These are phyloP conservation scores for Zingel zingel DNA, from an alignment of 2,113 vertebrate species.

Conservation along the genomic window DNA sequence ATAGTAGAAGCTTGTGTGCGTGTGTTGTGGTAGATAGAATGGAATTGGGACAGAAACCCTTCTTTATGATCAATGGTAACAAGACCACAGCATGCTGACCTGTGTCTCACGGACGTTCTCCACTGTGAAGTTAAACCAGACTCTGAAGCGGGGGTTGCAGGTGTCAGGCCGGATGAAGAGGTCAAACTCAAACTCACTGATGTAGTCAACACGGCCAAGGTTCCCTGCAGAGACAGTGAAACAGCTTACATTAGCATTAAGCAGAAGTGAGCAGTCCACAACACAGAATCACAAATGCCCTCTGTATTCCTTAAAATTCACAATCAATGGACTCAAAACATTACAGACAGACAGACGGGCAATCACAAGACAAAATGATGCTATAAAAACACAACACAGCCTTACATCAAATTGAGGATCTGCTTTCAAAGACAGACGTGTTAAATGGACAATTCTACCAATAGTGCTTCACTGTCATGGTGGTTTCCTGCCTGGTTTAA, in stretches of 20 bases:
- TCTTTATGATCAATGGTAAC: not conserved
- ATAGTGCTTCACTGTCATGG: not conserved
- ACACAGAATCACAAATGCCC: not conserved
- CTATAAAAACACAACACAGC: not conserved
- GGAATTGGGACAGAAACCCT: not conserved
- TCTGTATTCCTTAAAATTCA: not conserved
- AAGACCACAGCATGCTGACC: constrained; percentile 72
- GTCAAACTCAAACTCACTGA: constrained; percentile 98
- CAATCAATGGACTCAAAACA: constrained; percentile 4
- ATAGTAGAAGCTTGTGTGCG: not conserved
- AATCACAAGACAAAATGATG: not conserved
- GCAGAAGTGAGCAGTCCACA: not conserved
- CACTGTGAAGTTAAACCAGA: constrained; percentile 99
- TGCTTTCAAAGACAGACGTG: constrained; percentile 25
- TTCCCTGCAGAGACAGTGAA: constrained; percentile 86
- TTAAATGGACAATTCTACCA: constrained; percentile 11
- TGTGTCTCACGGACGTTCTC: constrained; percentile 96
- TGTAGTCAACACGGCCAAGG: constrained; percentile 93
- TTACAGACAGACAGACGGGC: not conserved
- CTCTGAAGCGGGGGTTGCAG: constrained; percentile 97
- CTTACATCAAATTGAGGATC: not conserved
- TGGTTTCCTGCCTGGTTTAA: not conserved
- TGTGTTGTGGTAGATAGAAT: not conserved
- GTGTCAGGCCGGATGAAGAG: constrained; percentile 98
- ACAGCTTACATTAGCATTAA: constrained; percentile 36